These are phyloP conservation scores for Cynopterus sphinx DNA, from an alignment of 2,797 vertebrate genomes.

Conservation along the genomic window DNA sequence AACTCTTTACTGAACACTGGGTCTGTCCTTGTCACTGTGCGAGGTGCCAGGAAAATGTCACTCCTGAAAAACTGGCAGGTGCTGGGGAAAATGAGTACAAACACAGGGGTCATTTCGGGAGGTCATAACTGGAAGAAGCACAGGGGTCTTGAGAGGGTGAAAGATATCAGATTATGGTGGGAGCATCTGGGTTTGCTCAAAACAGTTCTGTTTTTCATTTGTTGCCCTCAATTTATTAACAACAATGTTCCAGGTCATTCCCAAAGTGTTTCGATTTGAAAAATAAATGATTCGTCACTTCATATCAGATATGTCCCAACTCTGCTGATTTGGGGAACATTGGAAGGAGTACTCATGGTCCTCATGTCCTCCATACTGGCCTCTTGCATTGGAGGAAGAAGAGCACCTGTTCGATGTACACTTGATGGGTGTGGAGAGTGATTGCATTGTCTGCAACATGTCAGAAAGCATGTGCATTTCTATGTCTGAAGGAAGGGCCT, in stretches of 20 bases:
- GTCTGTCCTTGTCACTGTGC: too few relatives aligned
- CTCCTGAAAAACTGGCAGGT: background rate
- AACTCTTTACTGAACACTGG: background rate
- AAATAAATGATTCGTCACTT: background rate
- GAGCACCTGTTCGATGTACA: accelerated
- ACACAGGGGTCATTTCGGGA: background rate
- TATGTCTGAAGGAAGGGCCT: background rate
- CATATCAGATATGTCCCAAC: background rate
- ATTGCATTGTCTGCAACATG: accelerated
- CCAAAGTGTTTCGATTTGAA: background rate
- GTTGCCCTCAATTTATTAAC: background rate
- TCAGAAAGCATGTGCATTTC: background rate
- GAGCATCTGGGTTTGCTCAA: background rate
- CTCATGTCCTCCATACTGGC: too few relatives aligned
- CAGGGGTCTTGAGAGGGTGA: background rate
- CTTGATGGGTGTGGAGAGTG: too few relatives aligned
- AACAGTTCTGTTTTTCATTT: background rate
- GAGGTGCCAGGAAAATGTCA: background rate
- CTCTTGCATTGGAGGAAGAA: background rate
- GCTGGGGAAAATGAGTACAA: too few relatives aligned
- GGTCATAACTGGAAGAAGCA: background rate
- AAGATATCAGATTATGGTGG: background rate
- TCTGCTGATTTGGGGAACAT: background rate
- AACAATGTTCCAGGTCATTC: background rate
- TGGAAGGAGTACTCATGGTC: background rate